Percentiles rank a stretch among this genome's conserved stretches.
Conservation (phyloP, 2,113 vertebrate genomes). For the Eretmochelys imbricata region DNA sequence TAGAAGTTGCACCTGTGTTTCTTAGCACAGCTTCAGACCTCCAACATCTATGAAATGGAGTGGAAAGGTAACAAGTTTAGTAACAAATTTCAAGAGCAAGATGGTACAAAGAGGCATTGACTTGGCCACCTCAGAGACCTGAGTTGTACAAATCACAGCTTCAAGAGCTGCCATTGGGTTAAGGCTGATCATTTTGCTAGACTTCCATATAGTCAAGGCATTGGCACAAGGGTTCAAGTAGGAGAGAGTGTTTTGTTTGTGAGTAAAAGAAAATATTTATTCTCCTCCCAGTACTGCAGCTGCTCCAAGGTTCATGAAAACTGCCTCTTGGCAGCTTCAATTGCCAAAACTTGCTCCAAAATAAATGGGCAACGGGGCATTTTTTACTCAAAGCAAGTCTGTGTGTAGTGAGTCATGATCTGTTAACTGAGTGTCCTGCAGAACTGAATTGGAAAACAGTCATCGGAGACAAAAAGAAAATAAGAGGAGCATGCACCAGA, state of each 20-base stretch:
- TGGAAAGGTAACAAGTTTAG: not conserved
- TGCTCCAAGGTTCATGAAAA: slow-evolving; percentile 33
- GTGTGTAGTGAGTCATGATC: not conserved
- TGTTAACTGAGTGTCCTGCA: not conserved
- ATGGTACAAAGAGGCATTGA: not conserved
- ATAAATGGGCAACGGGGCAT: not conserved
- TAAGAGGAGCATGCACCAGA: slow-evolving; percentile 12
- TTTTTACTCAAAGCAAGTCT: not conserved
- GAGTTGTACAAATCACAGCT: not conserved
- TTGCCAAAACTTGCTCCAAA: slow-evolving; percentile 39
- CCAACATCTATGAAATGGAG: not conserved
- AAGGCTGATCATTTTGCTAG: not conserved
- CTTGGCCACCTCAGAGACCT: not conserved
- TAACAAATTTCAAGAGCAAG: not conserved
- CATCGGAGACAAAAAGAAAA: slow-evolving; percentile 24
- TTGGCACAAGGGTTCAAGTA: not conserved
- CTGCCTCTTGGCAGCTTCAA: not conserved
- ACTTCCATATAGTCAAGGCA: not conserved
- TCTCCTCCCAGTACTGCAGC: slow-evolving; percentile 44
- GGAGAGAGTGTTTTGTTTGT: slow-evolving; percentile 2
- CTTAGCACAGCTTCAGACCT: not conserved
- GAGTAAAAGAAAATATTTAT: slow-evolving; percentile 14
- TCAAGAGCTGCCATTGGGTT: not conserved
- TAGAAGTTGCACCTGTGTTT: not conserved
- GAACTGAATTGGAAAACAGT: slow-evolving; percentile 26